Base-by-base conservation (phyloP, 2,113 vertebrate species). In the Nyctibius bracteatus region DNA sequence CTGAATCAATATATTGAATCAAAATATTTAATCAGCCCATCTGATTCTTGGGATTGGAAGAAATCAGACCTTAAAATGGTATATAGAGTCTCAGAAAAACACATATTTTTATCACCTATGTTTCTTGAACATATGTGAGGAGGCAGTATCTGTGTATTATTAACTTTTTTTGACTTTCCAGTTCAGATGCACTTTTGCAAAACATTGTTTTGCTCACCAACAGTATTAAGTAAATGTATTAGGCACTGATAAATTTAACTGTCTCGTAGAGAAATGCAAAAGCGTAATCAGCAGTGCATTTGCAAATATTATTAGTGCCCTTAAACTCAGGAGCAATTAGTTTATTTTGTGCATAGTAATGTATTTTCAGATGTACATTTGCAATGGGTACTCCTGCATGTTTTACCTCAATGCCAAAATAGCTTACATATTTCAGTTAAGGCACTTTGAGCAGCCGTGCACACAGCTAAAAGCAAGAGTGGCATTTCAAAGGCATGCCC, bases 381-480 rank as follows among this genome's bases (percentile, higher is more conserved):
- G 28, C 37, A 44, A 74, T 0, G 1, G 9, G 3, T 54, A 24
- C 6, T 62, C 33, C 33, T 74, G 19, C 4, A 6, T 31, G 11
- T 62, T 62, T 67, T 82, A 17, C 25, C 17, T 77, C 28, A 43
- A 8, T 37, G 15, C 46, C 27, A 79, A 81, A 65, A 47, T 14
- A 37, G 37, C 9, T 82, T 47, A 9, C 65, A n/a, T 0, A 0
- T 85, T 85, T 71, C 28, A 46, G 11, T 59, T 27, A 30, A 54
- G 28, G 24, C 39, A 17, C 31, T 77, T 35, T 27, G 44, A 61
- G 33, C 39, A 65, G 33, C 13, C 59, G 9, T 46, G 37, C 0
- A 0, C 4, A 13, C 27, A 51, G 71, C 51, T 86, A 61, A 86
- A 70, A 51, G 5, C 47, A 51, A 44, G 43, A 12, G 3, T 71